Percentiles rank a stretch among this genome's conserved stretches.
phyloP scores from a whole-genome alignment of 2,888 invertebrate species.

The Mechanitis messenoides region DNA sequence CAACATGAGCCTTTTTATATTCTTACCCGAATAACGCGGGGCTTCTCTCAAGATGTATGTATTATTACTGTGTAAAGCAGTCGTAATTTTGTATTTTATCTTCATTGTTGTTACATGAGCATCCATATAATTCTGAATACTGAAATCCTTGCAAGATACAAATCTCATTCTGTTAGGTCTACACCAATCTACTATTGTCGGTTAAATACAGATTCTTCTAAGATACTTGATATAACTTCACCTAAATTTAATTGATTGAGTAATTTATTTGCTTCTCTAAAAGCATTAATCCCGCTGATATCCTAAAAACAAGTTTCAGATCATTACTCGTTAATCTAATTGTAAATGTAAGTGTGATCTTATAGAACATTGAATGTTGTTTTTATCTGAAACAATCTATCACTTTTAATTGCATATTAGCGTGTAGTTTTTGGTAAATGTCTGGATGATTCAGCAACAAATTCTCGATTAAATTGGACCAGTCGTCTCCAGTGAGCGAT shows the following conservation, averaged over 20 bases:
- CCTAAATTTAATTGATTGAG: conserved; percentile 63
- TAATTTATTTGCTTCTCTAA: conserved; percentile 65
- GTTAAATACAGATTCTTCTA: conserved; percentile 68
- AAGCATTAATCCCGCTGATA: conserved; percentile 64
- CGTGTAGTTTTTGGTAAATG: conserved; percentile 64
- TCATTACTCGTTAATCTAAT: conserved; percentile 4
- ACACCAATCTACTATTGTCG: conserved; percentile 70
- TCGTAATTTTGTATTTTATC: conserved; percentile 63
- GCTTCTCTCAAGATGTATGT: conserved; percentile 67
- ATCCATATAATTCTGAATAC: conserved; percentile 70
- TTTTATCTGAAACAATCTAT: conserved; percentile 34
- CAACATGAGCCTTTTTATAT: background rate
- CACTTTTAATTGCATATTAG: conserved; percentile 61
- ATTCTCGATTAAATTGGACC: conserved; percentile 75
- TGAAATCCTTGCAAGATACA: conserved; percentile 70
- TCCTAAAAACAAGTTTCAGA: conserved; percentile 47
- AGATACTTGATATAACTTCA: conserved; percentile 61
- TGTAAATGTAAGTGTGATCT: too few species aligned
- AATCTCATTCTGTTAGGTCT: conserved; percentile 64
- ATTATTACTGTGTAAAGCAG: conserved; percentile 66
- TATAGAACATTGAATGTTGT: too few species aligned
- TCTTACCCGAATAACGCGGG: conserved; percentile 65
- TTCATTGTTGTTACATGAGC: conserved; percentile 72
- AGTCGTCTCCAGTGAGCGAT: conserved; percentile 75
- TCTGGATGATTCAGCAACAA: conserved; percentile 72